phyloP scores from a whole-genome alignment of 2,113 vertebrate genomes.

The Labeo rohita region DNA sequence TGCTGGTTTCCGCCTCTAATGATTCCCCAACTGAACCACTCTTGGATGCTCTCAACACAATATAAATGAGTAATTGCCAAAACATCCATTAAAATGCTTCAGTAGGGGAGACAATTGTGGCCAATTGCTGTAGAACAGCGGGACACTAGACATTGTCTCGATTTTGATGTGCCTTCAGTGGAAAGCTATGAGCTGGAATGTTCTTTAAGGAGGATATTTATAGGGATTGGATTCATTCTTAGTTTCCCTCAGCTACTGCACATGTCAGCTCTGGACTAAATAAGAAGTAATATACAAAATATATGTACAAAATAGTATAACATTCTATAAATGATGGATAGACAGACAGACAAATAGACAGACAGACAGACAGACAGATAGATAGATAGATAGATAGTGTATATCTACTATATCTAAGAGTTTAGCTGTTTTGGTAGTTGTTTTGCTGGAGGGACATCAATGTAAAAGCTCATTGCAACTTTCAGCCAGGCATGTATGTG shows the following conservation, averaged over 20 bases:
- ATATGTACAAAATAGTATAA: neutral
- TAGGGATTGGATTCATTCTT: neutral
- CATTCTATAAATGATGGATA: neutral
- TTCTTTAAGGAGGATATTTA: constrained; percentile 12
- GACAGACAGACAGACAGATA: neutral
- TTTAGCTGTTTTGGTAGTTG: neutral
- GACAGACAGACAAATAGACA: too few relatives aligned
- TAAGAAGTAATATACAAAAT: neutral
- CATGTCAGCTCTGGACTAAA: neutral
- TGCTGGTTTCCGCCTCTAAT: neutral
- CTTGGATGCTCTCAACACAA: neutral
- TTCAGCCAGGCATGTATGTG: constrained; percentile 21
- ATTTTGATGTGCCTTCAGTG: neutral
- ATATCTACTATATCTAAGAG: too few relatives aligned
- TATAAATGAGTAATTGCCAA: constrained; percentile 20
- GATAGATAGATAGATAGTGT: too few relatives aligned
- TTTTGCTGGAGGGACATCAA: neutral
- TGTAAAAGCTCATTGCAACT: neutral
- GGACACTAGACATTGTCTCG: neutral
- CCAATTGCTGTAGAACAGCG: neutral
- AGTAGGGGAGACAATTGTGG: constrained; percentile 1
- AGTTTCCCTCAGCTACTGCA: neutral
- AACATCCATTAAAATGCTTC: constrained; percentile 11
- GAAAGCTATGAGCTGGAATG: neutral
- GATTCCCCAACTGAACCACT: neutral